Evolutionary conservation across 2,113 vertebrate genomes (phyloP).

Genomic region (Mus musculus): DNA sequence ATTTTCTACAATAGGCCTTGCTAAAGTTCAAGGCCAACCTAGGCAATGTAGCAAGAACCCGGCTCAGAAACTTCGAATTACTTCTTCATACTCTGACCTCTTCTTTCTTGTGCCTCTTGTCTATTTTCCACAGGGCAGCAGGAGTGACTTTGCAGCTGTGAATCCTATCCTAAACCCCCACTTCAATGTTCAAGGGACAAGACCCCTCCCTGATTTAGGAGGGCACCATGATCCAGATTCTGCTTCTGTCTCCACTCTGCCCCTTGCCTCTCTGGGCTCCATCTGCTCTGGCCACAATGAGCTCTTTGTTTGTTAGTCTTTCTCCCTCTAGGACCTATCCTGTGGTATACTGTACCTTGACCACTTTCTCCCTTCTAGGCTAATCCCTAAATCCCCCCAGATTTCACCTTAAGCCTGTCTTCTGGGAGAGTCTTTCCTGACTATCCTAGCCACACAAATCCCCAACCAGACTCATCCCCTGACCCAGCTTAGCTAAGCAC

Average conservation of each 20-base stretch:
- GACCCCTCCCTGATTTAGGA: background rate
- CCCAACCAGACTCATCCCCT: too few relatives aligned
- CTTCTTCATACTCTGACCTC: background rate
- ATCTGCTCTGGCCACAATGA: background rate
- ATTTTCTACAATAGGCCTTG: background rate
- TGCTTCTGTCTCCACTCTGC: background rate
- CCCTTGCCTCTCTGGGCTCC: background rate
- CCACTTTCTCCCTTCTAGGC: background rate
- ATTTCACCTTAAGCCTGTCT: background rate
- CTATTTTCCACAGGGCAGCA: background rate
- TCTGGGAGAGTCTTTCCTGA: background rate
- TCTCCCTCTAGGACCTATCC: too few relatives aligned
- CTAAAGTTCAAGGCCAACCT: background rate
- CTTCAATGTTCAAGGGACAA: background rate
- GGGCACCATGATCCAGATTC: background rate
- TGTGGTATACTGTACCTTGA: background rate
- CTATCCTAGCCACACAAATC: background rate
- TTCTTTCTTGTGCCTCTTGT: background rate
- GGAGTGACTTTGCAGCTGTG: background rate
- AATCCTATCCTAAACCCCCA: background rate
- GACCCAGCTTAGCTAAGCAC: background rate
- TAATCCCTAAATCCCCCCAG: background rate
- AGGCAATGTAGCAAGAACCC: background rate
- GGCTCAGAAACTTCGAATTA: background rate
- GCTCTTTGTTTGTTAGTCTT: background rate